Conservation (phyloP, 2,113 vertebrate species). For the Rhombomys opimus region DNA sequence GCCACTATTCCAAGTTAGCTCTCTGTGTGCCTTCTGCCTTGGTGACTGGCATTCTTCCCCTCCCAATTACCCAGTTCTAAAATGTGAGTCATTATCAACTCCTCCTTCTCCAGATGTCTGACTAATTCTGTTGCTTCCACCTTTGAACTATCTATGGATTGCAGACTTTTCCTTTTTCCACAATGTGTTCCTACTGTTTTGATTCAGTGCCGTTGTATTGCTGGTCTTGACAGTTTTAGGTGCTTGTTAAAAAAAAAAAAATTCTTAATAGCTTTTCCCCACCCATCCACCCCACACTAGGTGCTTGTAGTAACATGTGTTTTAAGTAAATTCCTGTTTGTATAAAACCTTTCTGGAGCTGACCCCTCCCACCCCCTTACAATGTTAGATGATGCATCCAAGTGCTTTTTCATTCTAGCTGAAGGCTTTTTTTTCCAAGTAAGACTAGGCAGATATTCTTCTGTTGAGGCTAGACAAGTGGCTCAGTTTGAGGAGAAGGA, state of each 20-base stretch:
- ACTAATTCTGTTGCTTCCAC: constrained; percentile 48
- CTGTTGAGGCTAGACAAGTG: too few species aligned
- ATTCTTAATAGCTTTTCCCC: background rate
- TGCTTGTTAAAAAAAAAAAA: background rate
- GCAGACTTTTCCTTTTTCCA: background rate
- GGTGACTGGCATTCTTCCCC: background rate
- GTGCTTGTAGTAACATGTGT: background rate
- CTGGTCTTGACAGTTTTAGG: background rate
- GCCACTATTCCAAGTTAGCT: background rate
- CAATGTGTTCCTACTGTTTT: background rate
- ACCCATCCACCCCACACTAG: background rate
- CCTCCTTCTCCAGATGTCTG: constrained; percentile 66
- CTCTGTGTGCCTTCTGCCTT: background rate
- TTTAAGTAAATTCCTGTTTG: background rate
- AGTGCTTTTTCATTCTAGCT: background rate
- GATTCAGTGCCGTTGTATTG: background rate
- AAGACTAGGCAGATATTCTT: too few species aligned
- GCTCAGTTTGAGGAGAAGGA: too few species aligned
- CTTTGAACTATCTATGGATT: constrained; percentile 14
- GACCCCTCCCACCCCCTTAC: background rate
- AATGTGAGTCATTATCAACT: constrained; percentile 51
- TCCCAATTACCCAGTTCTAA: background rate
- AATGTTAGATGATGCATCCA: too few species aligned
- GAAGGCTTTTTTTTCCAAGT: background rate
- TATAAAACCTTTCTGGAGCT: background rate